phyloP scores from a whole-genome alignment of 2,888 invertebrate genomes.

The Aporophyla nigra region DNA sequence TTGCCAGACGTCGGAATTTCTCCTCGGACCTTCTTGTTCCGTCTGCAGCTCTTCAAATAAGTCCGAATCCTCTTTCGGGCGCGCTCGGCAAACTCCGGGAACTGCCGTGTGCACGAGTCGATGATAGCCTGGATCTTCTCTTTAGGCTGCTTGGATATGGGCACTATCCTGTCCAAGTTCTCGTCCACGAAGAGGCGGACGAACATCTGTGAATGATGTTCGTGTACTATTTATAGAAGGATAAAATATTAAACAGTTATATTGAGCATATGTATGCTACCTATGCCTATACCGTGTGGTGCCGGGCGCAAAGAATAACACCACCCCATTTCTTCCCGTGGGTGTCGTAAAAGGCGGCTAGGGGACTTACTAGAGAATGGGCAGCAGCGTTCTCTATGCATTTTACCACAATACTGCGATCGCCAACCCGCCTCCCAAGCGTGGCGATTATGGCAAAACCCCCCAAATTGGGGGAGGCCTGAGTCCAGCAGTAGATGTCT shows the following conservation, averaged over 20 bases:
- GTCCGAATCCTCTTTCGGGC: slow-evolving; percentile 98
- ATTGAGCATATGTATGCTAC: too few relatives aligned
- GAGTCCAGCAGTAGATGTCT: too few relatives aligned
- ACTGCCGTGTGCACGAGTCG: slow-evolving; percentile 98
- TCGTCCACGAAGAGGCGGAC: slow-evolving; percentile 99
- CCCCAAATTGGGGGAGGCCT: too few relatives aligned
- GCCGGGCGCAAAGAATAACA: too few relatives aligned
- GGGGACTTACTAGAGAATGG: too few relatives aligned
- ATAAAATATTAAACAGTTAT: background rate
- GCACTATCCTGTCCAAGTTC: slow-evolving; percentile 98
- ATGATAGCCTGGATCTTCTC: slow-evolving; percentile 99
- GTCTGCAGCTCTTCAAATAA: slow-evolving; percentile 98
- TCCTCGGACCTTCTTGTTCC: slow-evolving; percentile 98
- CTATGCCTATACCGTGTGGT: too few relatives aligned
- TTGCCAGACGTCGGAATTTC: slow-evolving; percentile 88
- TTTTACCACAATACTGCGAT: too few relatives aligned
- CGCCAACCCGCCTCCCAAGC: too few relatives aligned
- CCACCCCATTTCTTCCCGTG: too few relatives aligned
- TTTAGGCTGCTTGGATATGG: slow-evolving; percentile 99
- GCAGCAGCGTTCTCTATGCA: too few relatives aligned
- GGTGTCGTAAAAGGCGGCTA: too few relatives aligned
- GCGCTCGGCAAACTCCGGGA: slow-evolving; percentile 98
- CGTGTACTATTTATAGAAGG: background rate
- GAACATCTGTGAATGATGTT: slow-evolving; percentile 95
- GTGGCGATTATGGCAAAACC: too few relatives aligned